phyloP scores from a whole-genome alignment of 2,113 vertebrate species.

The Rousettus leschenaultii region DNA sequence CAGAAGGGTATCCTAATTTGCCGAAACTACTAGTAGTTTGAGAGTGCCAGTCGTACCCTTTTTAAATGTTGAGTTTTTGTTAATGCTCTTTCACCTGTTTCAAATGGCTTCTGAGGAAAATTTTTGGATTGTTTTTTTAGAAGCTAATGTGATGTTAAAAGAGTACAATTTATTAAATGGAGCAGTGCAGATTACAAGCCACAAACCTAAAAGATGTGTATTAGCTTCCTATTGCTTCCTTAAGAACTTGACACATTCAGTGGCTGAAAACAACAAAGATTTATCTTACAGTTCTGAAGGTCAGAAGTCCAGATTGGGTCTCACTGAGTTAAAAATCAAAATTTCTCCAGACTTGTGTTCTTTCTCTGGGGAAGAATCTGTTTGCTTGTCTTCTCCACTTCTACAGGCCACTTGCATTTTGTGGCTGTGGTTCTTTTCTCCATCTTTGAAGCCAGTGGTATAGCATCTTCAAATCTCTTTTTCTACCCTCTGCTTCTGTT shows the following conservation, averaged over 20 bases:
- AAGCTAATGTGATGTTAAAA: not conserved
- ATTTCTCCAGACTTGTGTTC: not conserved
- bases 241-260: not conserved
- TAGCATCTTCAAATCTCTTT: not conserved
- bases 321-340: not conserved
- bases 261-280: not conserved
- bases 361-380: not conserved
- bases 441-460: not conserved
- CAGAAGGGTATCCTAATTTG: not conserved
- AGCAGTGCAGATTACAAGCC: not conserved
- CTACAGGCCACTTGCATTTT: not conserved
- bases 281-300: not conserved
- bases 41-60: not conserved
- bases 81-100: not conserved
- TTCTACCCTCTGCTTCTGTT: not conserved
- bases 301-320: not conserved
- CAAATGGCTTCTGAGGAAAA: not conserved
- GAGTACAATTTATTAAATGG: not conserved
- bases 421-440: not conserved
- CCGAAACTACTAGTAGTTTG: not conserved
- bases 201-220: not conserved
- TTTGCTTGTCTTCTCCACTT: not conserved
- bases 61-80: not conserved
- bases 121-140: not conserved
- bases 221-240: not conserved